Base-by-base conservation (phyloP, 2,888 invertebrate species). In the Agonopterix alstromeriana region DNA sequence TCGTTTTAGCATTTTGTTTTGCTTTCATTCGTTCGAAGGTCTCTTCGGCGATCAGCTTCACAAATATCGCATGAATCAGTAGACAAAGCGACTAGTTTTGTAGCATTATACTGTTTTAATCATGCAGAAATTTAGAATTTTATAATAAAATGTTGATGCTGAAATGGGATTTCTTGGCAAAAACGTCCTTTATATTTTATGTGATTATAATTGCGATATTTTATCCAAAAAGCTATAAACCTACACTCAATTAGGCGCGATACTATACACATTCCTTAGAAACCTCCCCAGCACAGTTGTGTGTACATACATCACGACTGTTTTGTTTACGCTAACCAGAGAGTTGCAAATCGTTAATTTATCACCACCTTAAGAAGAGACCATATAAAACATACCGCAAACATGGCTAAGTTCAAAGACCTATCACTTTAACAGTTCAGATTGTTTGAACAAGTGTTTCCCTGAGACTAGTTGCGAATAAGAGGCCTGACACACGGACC, bases 321-420 rank as follows among this genome's bases (percentile, higher is more conserved):
- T 82, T 84, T 83, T 77, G 78, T 82, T 84, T 83, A 82, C 78
- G 64, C 74, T 76, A 62, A 63, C 70, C 58, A 71, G 72, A 70
- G 77, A 80, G 77, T 83, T 83, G 84, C 81, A 81, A 84, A 86
- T 86, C 81, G 82, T 79, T 84, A 84, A 84, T 86, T 83, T 82
- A 85, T 85, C 81, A 74, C 82, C 82, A 80, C 79, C 78, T 82
- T 77, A 73, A 79, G 78, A 70, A 76, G 78, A 72, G 70, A 78
- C 78, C 78, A 81, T 84, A 82, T 86, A 79, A 83, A 82, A 77
- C 77, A 74, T 77, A 82, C 79, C 75, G 80, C 85, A 85, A 84
- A 84, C 81, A 85, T 61, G 63, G 64, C 54, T 65, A 63, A 71
- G 87, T 82, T 87, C 86, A 87, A 85, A 84, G 85, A 85, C 86